A percentile compares a stretch with the other conserved stretches of the same genome.
Conservation (phyloP, 2,113 vertebrate species). For the Chaetops frenatus region DNA sequence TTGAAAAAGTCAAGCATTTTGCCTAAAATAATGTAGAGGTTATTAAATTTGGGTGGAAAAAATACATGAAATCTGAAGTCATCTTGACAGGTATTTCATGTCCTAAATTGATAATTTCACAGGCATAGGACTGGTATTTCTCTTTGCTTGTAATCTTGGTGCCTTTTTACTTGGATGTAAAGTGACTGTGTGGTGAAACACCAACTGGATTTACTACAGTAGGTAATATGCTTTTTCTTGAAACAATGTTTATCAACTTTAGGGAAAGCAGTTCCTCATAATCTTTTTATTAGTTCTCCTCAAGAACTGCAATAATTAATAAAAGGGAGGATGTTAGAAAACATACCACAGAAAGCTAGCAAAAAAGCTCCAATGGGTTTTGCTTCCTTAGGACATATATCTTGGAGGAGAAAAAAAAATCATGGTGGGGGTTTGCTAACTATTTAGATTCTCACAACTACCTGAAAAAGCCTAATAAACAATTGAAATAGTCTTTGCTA, state of each 20-base stretch:
- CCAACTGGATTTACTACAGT: not conserved
- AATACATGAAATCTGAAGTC: not conserved
- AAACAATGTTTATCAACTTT: not conserved
- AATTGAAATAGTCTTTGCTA: not conserved
- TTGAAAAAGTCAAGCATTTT: not conserved
- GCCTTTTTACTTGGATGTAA: not conserved
- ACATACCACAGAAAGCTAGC: not conserved
- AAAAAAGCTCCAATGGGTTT: not conserved
- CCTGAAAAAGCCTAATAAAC: not conserved
- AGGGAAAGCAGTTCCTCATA: not conserved
- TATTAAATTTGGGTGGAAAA: not conserved
- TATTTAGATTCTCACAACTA: not conserved
- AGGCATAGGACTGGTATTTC: not conserved
- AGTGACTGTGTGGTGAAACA: not conserved
- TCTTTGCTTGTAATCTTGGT: not conserved
- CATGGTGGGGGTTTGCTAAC: not conserved
- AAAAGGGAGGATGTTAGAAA: not conserved
- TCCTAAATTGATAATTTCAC: not conserved
- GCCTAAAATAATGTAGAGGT: not conserved
- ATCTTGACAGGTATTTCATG: not conserved
- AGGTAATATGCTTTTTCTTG: not conserved
- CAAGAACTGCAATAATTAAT: not conserved
- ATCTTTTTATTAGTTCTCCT: not conserved
- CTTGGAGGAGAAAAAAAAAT: not conserved
- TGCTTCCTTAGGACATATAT: not conserved